phyloP scores from a whole-genome alignment of 2,888 invertebrate genomes.

The Pemphredon lugubris region DNA sequence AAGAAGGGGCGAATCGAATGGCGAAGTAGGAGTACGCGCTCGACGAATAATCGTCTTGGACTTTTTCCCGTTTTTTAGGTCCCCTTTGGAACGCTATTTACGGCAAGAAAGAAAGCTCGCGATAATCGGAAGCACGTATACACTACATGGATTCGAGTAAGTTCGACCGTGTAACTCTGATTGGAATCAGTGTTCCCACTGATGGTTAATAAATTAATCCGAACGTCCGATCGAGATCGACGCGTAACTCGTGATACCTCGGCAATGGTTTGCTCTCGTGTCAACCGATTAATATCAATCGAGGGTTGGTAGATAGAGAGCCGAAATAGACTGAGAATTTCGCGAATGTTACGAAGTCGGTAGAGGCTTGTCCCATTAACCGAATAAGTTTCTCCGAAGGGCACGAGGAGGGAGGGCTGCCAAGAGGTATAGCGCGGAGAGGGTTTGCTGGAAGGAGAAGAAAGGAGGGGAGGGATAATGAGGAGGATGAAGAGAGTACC shows the following conservation, averaged over 20 bases:
- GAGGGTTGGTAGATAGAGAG: neutral
- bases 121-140: too few species aligned
- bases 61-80: too few species aligned
- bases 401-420: neutral
- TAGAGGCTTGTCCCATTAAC: slow-evolving; percentile 60
- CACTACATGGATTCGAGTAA: too few species aligned
- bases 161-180: too few species aligned
- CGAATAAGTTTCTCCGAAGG: slow-evolving; percentile 58
- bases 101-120: too few species aligned
- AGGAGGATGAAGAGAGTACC: slow-evolving; percentile 67
- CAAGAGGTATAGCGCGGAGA: neutral
- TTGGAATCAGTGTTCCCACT: too few species aligned
- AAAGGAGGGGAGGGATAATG: slow-evolving; percentile 60
- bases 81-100: too few species aligned
- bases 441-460: slow-evolving; percentile 1
- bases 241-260: too few species aligned
- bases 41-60: slow-evolving; percentile 43
- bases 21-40: neutral
- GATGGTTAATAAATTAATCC: too few species aligned
- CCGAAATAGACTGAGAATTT: slow-evolving; percentile 46
- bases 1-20: slow-evolving; percentile 4
- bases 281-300: slow-evolving; percentile 45
- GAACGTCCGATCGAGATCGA: too few species aligned
- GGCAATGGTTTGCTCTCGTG: too few species aligned
- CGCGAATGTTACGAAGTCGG: slow-evolving; percentile 39